phyloP scores from a whole-genome alignment of 1,140 invertebrate species.

The Trachymyrmex septentrionalis region DNA sequence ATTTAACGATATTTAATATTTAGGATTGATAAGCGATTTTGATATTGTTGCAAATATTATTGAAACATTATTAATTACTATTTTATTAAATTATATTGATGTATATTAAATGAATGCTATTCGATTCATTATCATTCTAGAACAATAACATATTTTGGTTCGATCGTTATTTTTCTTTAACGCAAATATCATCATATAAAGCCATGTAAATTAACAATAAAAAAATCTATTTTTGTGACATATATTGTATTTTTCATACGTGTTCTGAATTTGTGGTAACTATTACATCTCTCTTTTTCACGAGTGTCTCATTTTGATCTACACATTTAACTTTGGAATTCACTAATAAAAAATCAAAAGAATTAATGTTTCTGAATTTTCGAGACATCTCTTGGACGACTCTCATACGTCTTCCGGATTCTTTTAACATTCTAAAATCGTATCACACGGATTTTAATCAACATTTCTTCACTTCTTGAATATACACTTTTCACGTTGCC shows the following conservation, averaged over 20 bases:
- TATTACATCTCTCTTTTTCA: background rate
- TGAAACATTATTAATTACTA: background rate
- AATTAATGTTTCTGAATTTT: background rate
- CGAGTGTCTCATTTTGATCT: background rate
- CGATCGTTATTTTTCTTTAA: background rate
- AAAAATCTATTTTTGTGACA: background rate
- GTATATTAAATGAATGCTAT: background rate
- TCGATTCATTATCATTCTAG: background rate
- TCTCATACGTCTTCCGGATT: background rate
- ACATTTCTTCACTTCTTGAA: background rate
- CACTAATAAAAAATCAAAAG: background rate
- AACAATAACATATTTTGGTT: background rate
- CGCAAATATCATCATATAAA: background rate
- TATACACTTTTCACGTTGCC: background rate
- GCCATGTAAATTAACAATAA: background rate
- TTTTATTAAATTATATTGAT: background rate
- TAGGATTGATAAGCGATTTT: background rate
- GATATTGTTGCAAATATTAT: background rate
- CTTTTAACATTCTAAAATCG: background rate
- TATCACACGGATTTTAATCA: background rate
- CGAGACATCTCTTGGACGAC: background rate
- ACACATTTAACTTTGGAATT: background rate
- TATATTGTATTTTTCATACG: background rate
- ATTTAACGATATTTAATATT: background rate
- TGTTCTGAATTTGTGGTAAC: background rate